phyloP scores from a whole-genome alignment of 2,888 invertebrate genomes.

The Epinotia brunnichana region DNA sequence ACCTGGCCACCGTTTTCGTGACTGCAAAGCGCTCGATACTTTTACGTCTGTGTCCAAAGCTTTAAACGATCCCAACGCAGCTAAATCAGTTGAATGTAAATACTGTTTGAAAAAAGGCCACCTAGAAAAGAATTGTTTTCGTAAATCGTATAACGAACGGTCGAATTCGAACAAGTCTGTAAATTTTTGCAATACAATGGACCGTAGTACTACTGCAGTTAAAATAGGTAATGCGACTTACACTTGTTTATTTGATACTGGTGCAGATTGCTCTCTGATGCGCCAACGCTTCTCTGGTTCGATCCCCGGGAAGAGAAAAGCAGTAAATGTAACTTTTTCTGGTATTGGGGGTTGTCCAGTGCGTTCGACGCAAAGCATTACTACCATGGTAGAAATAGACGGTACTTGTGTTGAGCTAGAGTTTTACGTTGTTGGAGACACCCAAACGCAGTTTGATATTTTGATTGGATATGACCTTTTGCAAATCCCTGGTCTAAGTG shows the following conservation, averaged over 20 bases:
- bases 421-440: conserved; percentile 12
- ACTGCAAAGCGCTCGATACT: too few species aligned
- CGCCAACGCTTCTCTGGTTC: not conserved
- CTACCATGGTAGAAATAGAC: conserved; percentile 14
- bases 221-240: not conserved
- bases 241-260: not conserved
- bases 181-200: not conserved
- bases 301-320: not conserved
- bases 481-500: conserved; percentile 35
- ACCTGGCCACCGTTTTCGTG: conserved; percentile 27
- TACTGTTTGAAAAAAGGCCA: conserved; percentile 18
- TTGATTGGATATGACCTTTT: conserved; percentile 39
- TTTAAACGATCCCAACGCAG: too few species aligned
- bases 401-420: conserved; percentile 6
- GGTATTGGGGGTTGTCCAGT: conserved; percentile 11
- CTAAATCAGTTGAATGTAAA: not conserved
- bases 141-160: conserved; percentile 8
- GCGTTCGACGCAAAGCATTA: conserved; percentile 1
- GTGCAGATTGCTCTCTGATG: not conserved
- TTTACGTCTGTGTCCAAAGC: too few species aligned
- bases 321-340: conserved; percentile 1
- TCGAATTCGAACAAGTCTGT: too few species aligned
- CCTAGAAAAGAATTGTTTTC: conserved; percentile 7
- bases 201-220: not conserved
- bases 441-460: conserved; percentile 39